Percentiles rank a stretch among this genome's conserved stretches.
Conservation (phyloP, 2,113 vertebrate species). For the Pampusana beccarii region DNA sequence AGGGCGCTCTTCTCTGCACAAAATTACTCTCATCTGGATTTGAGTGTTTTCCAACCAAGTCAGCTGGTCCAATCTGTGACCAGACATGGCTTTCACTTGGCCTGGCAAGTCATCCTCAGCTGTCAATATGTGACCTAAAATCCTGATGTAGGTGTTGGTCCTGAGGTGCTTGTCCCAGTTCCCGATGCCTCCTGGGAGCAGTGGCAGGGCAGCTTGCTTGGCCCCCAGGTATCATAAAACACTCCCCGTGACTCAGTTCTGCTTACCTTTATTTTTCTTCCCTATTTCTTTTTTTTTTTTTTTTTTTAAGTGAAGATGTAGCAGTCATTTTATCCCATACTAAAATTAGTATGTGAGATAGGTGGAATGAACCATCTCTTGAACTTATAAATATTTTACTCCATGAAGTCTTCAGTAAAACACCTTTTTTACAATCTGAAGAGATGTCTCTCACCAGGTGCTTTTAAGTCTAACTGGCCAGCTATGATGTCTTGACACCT, state of each 20-base stretch:
- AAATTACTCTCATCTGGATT: not conserved
- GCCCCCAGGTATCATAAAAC: not conserved
- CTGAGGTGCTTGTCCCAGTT: fast-evolving
- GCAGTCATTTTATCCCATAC: not conserved
- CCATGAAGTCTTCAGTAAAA: not conserved
- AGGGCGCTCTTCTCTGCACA: not conserved
- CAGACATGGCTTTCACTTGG: not conserved
- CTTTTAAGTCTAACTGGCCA: not conserved
- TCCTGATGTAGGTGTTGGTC: not conserved
- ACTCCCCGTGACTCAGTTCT: not conserved
- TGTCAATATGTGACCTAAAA: not conserved
- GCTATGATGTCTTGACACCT: not conserved
- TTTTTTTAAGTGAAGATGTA: not conserved
- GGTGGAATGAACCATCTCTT: not conserved
- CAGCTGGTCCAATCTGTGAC: not conserved
- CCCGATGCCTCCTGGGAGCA: fast-evolving
- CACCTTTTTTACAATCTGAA: not conserved
- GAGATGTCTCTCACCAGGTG: not conserved
- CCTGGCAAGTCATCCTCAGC: not conserved
- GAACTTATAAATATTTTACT: not conserved
- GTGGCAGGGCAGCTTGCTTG: not conserved
- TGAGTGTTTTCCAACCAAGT: not conserved
- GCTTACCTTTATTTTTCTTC: not conserved
- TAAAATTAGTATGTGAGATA: not conserved
- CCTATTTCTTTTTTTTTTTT: fast-evolving